A percentile compares a stretch with the other conserved stretches of the same genome.
phyloP scores from a whole-genome alignment of 2,797 vertebrate genomes.

The Xiphophorus birchmanni region DNA sequence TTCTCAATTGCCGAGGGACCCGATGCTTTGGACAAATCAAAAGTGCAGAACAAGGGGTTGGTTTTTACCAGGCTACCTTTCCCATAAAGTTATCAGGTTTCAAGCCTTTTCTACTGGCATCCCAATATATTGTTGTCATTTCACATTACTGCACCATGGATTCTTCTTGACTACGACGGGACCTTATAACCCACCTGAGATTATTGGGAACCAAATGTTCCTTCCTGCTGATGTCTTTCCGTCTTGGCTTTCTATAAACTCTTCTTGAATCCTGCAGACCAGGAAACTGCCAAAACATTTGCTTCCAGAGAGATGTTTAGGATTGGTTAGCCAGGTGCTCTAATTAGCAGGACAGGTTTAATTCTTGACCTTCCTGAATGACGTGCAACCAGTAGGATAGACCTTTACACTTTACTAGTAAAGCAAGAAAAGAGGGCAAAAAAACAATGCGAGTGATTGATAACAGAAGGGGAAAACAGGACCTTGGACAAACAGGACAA shows the following conservation, averaged over 20 bases:
- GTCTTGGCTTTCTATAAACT: neutral
- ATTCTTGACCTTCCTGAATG: neutral
- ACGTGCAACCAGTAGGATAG: neutral
- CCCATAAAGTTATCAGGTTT: neutral
- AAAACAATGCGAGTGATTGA: neutral
- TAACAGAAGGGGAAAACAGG: neutral
- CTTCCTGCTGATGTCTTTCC: neutral
- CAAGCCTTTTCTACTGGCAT: neutral
- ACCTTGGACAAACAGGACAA: too few relatives aligned
- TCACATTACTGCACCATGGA: neutral
- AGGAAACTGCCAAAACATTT: neutral
- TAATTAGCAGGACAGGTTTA: neutral
- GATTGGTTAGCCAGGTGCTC: neutral
- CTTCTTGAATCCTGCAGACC: too few relatives aligned
- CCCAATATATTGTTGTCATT: neutral
- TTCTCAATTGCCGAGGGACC: too few relatives aligned
- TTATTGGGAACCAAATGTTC: neutral
- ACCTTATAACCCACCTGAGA: neutral
- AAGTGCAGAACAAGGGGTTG: too few relatives aligned
- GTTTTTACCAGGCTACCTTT: too few relatives aligned
- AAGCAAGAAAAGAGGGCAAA: neutral
- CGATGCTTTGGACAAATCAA: too few relatives aligned
- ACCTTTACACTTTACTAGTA: neutral
- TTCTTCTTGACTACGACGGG: neutral
- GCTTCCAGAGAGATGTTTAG: neutral